A percentile compares a stretch with the other conserved stretches of the same genome.
These are phyloP conservation scores for Rhinolophus sinicus DNA, from an alignment of 2,113 vertebrate species.

Conservation along the genomic window DNA sequence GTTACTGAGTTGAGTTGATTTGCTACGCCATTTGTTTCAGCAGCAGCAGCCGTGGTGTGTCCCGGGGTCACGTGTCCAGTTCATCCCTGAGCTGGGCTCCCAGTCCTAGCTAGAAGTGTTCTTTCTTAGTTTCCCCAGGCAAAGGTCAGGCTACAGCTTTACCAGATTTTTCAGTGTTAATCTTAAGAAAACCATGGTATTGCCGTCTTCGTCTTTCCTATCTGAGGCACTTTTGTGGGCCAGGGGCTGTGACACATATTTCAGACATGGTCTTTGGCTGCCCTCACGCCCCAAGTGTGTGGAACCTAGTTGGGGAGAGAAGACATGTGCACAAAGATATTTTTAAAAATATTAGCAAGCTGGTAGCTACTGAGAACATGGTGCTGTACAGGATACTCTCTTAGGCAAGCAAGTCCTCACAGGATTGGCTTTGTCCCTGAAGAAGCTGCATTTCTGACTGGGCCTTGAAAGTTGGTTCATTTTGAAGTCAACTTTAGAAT, in stretches of 20 bases:
- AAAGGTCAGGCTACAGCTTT: background rate
- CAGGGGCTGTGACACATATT: background rate
- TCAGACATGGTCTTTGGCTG: background rate
- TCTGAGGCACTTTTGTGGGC: background rate
- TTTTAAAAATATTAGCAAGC: background rate
- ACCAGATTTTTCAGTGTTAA: background rate
- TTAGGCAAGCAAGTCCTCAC: background rate
- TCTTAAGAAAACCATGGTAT: background rate
- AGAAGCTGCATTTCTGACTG: background rate
- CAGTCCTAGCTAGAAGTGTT: background rate
- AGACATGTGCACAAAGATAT: background rate
- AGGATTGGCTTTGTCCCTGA: background rate
- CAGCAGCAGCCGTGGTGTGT: background rate
- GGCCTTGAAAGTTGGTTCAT: background rate
- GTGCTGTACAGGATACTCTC: background rate
- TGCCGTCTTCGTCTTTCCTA: background rate
- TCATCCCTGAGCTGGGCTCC: background rate
- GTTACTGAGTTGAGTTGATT: background rate
- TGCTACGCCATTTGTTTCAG: background rate
- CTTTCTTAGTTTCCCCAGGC: background rate
- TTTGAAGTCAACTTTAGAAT: conserved; percentile 32
- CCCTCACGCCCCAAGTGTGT: background rate
- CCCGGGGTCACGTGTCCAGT: background rate
- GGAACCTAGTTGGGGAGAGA: background rate
- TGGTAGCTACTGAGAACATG: background rate